Base-by-base conservation (phyloP, 2,888 invertebrate genomes). In the Tipula helvola region DNA sequence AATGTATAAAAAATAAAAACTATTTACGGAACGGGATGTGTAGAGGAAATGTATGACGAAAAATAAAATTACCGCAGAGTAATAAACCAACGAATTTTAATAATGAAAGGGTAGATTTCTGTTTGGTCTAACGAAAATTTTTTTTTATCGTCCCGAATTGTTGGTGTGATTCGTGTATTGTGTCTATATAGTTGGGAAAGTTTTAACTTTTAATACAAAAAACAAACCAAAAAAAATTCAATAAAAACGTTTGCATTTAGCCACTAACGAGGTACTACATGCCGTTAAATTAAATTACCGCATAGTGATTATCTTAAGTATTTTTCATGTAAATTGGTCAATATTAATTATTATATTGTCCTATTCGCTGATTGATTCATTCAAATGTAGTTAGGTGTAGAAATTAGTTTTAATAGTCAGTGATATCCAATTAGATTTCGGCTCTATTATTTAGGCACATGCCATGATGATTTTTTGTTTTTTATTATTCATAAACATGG, bases 51-150 rank as follows among this genome's bases (percentile, higher is more conserved):
- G 71, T 71, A 71, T 71, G 71, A 10, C 71, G 71, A 71, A 71
- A 71, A 71, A 71, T 71, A 71, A 71, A 71, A 71, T 71, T 71
- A 71, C 71, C 71, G 71, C 71, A 71, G 71, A 71, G 71, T 71
- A 71, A 71, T 71, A 71, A 71, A 71, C 71, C 71, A 71, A 71
- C 71, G 71, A 71, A 71, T 71, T 71, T 71, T 71, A 28, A 71
- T 71, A 71, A 71, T 71, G 71, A 71, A 28, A 71, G 71, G 71
- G 71, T 71, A 71, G 71, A 71, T 71, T 71, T 71, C 5, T 18
- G 71, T 71, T 71, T 71, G 28, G 71, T 71, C 71, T 28, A 71
- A 71, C 71, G 71, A 71, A 71, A 71, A 28, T 12, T 71, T 57
- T 57, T n/a, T 71, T 28, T 28, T 28, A 71, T 28, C 28, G 28